Percentiles rank a stretch among this genome's conserved stretches.
Conservation (phyloP, 2,888 invertebrate species). For the Antitype chi region DNA sequence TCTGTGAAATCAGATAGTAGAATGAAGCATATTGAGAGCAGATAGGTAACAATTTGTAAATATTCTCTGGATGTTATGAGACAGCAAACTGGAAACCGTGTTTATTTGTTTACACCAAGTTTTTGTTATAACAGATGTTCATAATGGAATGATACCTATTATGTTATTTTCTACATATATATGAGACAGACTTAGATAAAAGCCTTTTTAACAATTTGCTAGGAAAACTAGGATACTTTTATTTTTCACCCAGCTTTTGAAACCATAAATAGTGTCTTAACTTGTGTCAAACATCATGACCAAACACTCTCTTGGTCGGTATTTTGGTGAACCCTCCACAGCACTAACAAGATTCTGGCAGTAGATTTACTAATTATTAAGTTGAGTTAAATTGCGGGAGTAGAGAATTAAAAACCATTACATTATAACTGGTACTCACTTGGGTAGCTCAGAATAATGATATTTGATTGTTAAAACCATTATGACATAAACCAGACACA, state of each 20-base stretch:
- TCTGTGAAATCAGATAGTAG: not conserved
- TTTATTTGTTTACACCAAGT: constrained; percentile 14
- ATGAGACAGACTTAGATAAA: not conserved
- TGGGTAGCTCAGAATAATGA: not conserved
- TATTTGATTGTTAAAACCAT: not conserved
- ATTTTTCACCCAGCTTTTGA: not conserved
- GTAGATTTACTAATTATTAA: not conserved
- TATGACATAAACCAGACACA: not conserved
- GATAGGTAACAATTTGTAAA: constrained; percentile 34
- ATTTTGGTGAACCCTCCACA: not conserved
- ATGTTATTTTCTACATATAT: too few relatives aligned
- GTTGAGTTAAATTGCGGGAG: not conserved
- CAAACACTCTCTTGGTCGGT: not conserved
- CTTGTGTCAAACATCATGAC: too few relatives aligned
- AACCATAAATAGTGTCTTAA: constrained; percentile 1
- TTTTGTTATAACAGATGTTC: constrained; percentile 13
- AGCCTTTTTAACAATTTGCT: too few relatives aligned
- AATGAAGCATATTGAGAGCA: constrained; percentile 6
- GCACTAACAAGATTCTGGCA: constrained; percentile 1
- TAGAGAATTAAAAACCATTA: not conserved
- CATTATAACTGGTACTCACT: not conserved
- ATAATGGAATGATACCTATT: constrained; percentile 9
- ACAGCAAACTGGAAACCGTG: constrained; percentile 3
- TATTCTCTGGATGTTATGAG: constrained; percentile 35
- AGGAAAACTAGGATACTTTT: not conserved